Evolutionary conservation across 2,888 invertebrate species (phyloP), one percentile per base, ranked within the genome.

Genomic region (Drosophila trichaetosa): DNA sequence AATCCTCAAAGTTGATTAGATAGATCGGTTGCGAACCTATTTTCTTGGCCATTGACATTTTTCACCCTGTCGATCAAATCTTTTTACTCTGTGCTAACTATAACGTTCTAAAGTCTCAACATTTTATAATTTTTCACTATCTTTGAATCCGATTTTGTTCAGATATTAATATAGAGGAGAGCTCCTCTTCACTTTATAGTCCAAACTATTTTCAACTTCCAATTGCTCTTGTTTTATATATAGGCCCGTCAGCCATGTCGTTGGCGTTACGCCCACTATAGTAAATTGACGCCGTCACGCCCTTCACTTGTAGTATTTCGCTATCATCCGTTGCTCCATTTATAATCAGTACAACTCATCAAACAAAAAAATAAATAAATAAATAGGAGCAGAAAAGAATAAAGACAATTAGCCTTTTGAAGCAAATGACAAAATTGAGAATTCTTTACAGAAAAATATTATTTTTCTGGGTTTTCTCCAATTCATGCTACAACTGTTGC

Each of bases 1-100:
- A 83, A 4, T 69, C 46, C 51, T 83, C 83, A 67, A 82, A 87
- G 34, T 87, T 85, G 31, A 85, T 69, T 31, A 80, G 38, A 65
- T 87, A 82, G 31, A 80, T 73, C 2, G 59, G 46, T 1, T 68
- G 59, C 7, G 65, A 36, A 2, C 53, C n/a, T 11, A 42, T 36
- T 18, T 4, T 36, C 13, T 31, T 42, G 10, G 11, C 4, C n/a
- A 10, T n/a, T 11, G 48, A 8, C 61, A 69, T 59, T 10, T 33
- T 33, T 18, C 5, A 8, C 10, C 6, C 10, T n/a, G 10, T 2
- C 6, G 11, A 4, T 27, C 11, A 38, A 38, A 0, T 46, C 4
- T 24, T 33, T 18, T 27, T 27, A 49, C 4, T n/a, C 16, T 53
- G 11, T 10, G 10, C 33, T 2, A 31, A 31, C 31, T 31, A 31